Evolutionary conservation across 1,140 invertebrate genomes (phyloP).

Genomic region (Linepithema humile): DNA sequence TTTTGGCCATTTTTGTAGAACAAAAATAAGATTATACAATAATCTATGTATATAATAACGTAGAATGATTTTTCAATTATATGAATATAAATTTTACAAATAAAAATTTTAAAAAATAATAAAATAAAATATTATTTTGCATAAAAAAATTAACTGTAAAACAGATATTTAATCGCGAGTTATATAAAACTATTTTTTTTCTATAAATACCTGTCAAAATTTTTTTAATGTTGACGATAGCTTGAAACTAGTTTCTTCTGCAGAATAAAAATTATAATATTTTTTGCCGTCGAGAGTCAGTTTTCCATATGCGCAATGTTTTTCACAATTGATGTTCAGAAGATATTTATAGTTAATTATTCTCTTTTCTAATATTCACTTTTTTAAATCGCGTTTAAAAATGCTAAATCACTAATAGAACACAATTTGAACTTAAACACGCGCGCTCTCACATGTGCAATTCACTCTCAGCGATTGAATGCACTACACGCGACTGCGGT

Average conservation of each 20-base stretch:
- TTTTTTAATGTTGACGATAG: too few species aligned
- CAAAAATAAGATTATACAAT: too few species aligned
- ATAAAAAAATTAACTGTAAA: background rate
- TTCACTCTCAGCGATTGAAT: background rate
- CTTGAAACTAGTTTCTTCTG: too few species aligned
- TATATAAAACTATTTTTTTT: background rate
- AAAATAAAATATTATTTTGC: background rate
- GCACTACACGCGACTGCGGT: background rate
- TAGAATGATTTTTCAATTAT: too few species aligned
- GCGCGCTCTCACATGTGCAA: background rate
- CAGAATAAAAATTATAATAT: too few species aligned
- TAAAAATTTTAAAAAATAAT: background rate
- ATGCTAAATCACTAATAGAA: too few species aligned
- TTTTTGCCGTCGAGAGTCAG: too few species aligned
- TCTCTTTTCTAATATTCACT: background rate
- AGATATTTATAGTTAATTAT: too few species aligned
- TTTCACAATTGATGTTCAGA: too few species aligned
- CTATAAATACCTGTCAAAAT: too few species aligned
- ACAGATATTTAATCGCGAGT: background rate
- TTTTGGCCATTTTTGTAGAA: background rate
- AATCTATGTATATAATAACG: too few species aligned
- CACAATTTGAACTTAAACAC: background rate
- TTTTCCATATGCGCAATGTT: too few species aligned
- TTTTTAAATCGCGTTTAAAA: background rate
- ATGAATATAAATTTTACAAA: background rate